Percentiles rank a stretch among this genome's conserved stretches.
Conservation (phyloP, 2,113 vertebrate species). For the Urocynchramus pylzowi region DNA sequence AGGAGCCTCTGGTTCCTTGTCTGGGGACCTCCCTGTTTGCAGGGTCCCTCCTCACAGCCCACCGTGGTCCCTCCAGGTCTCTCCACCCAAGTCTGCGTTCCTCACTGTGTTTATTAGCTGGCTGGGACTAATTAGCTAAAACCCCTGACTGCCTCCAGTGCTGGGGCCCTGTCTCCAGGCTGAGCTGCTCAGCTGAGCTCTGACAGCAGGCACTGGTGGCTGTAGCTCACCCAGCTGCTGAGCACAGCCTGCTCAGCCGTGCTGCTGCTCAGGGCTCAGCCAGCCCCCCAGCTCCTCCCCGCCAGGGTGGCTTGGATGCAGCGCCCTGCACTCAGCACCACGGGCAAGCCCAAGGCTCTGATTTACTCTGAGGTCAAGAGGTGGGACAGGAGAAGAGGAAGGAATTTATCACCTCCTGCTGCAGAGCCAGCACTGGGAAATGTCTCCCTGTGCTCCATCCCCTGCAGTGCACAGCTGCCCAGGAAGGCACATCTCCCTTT, state of each 20-base stretch:
- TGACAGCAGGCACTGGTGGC: neutral
- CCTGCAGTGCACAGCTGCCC: neutral
- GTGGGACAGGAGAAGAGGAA: neutral
- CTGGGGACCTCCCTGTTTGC: rapidly evolving
- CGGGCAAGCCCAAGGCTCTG: neutral
- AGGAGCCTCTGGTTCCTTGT: neutral
- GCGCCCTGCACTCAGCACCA: neutral
- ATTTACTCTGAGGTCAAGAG: conserved; percentile 4
- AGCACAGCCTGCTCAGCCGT: rapidly evolving
- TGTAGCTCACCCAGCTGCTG: neutral
- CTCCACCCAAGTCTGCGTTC: too few relatives aligned
- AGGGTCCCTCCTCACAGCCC: neutral
- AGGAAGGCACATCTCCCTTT: neutral
- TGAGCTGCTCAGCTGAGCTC: neutral
- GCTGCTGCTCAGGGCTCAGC: neutral
- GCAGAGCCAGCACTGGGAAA: neutral
- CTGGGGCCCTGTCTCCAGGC: neutral
- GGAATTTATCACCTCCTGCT: conserved; percentile 7
- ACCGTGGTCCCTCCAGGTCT: neutral
- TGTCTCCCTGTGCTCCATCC: neutral
- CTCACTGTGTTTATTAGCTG: neutral
- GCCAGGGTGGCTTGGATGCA: neutral
- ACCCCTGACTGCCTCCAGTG: neutral
- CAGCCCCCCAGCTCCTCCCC: neutral
- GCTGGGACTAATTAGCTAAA: neutral